Conservation (phyloP, 2,888 invertebrate genomes). For the Lasioglossum zephyrum region DNA sequence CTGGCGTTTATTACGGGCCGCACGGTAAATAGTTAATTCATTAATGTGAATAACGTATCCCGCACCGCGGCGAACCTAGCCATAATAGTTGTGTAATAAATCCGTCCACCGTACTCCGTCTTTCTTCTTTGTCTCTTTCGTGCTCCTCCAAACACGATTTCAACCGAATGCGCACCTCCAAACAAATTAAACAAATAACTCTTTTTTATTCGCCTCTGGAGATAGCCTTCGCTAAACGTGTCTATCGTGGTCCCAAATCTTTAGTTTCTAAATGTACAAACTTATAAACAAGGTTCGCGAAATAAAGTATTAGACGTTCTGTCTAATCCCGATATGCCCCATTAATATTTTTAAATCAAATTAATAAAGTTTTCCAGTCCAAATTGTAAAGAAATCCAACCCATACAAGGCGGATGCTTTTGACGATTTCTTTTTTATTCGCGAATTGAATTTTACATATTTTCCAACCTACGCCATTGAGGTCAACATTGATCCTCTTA, state of each 20-base stretch:
- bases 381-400: no score
- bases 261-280: background rate
- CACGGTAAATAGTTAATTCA: conserved; percentile 53
- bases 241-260: background rate
- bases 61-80: conserved; percentile 26
- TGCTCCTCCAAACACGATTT: background rate
- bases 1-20: conserved; percentile 43
- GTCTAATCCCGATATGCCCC: no score
- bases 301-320: no score
- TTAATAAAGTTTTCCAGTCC: no score
- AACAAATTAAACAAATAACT: background rate
- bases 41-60: conserved; percentile 48
- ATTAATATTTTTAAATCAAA: no score
- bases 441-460: no score
- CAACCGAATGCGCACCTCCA: background rate
- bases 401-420: no score
- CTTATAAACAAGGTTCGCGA: background rate
- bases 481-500: no score
- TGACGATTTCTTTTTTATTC: no score
- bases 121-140: background rate
- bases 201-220: background rate
- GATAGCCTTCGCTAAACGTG: background rate
- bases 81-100: conserved; percentile 46
- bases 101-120: background rate
- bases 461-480: no score